A percentile compares a stretch with the other conserved stretches of the same genome.
phyloP scores from a whole-genome alignment of 2,113 vertebrate species.

The Cyanoliseus patagonus region DNA sequence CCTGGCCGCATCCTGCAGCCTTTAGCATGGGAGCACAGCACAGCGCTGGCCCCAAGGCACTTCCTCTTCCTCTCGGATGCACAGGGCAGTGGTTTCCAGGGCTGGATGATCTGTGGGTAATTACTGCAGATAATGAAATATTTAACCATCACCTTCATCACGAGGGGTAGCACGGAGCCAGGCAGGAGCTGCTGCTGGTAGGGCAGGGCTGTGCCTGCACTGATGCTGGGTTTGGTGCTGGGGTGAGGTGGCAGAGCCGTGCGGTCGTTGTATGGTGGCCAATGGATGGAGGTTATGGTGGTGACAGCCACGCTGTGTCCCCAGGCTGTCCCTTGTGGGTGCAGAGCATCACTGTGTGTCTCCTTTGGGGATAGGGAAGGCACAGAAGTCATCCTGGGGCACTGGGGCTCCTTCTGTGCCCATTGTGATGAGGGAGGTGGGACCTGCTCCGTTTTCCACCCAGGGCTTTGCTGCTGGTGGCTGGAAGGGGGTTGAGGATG shows the following conservation, averaged over 20 bases:
- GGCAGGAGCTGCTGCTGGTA: not conserved
- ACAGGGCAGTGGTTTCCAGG: not conserved
- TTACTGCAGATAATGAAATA: constrained; percentile 51
- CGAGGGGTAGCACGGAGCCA: not conserved
- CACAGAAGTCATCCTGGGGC: not conserved
- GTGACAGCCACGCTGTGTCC: not conserved
- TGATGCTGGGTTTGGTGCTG: not conserved
- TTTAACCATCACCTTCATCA: constrained; percentile 10
- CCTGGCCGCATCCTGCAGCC: not conserved
- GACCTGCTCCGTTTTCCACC: not conserved
- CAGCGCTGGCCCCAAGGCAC: not conserved
- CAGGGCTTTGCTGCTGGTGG: not conserved
- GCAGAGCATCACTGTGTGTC: not conserved
- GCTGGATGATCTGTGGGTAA: constrained; percentile 27
- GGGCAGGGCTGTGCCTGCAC: not conserved
- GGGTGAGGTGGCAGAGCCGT: accelerated
- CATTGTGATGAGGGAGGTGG: not conserved
- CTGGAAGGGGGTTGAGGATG: not conserved
- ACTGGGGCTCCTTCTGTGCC: not conserved
- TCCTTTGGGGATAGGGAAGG: not conserved
- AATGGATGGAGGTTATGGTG: not conserved
- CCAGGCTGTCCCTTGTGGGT: not conserved
- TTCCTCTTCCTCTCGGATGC: not conserved
- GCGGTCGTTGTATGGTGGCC: accelerated
- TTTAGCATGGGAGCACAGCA: not conserved